Evolutionary conservation across 1,140 invertebrate genomes (phyloP).

Genomic region (Atopsyche davidsoni): DNA sequence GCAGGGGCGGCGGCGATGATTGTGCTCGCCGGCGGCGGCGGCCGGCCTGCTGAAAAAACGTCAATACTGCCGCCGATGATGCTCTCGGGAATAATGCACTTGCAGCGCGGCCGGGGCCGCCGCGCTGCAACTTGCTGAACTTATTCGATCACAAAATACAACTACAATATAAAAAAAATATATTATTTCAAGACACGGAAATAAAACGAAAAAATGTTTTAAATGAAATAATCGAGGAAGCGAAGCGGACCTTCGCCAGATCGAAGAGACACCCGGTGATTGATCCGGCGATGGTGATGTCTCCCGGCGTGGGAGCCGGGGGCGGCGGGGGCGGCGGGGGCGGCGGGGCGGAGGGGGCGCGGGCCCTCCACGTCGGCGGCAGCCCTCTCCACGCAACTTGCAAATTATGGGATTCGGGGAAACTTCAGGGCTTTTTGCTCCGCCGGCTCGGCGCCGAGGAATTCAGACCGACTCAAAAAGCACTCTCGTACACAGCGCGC

Average conservation of each 20-base stretch:
- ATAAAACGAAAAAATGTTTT: no score
- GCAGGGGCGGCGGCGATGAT: neutral
- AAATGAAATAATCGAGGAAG: no score
- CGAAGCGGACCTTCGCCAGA: no score
- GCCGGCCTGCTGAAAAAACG: conserved; percentile 16
- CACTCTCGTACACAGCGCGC: neutral
- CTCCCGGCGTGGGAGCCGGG: neutral
- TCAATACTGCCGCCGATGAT: conserved; percentile 7
- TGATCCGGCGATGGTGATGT: conserved; percentile 14
- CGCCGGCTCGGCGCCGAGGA: neutral
- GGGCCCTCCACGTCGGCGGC: conserved; percentile 2
- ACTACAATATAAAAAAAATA: no score
- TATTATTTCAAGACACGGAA: no score
- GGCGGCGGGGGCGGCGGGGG: neutral
- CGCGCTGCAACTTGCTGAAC: no score
- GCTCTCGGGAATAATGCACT: neutral
- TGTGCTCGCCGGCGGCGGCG: neutral
- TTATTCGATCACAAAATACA: no score
- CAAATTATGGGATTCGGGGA: conserved; percentile 17
- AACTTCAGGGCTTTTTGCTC: conserved; percentile 2
- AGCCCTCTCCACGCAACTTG: conserved; percentile 17
- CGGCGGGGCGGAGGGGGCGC: neutral
- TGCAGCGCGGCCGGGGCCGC: no score
- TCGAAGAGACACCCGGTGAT: no score
- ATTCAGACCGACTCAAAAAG: neutral